A percentile compares a stretch with the other conserved stretches of the same genome.
phyloP scores from a whole-genome alignment of 2,113 vertebrate genomes.

The Hypanus sabinus region DNA sequence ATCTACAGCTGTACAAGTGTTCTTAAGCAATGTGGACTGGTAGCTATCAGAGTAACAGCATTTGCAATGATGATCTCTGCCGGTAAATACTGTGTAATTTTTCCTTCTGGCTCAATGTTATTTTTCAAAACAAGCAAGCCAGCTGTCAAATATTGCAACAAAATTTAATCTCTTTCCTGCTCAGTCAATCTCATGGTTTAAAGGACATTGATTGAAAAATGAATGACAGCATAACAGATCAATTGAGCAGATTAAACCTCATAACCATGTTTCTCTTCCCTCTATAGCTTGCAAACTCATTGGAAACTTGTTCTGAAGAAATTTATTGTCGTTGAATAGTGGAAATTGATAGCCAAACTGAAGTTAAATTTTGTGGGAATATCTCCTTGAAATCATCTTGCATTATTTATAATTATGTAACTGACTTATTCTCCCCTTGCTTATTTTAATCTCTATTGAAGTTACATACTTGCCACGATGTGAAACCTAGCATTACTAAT shows the following conservation, averaged over 20 bases:
- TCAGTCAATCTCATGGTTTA: not conserved
- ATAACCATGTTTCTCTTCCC: not conserved
- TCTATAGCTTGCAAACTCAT: not conserved
- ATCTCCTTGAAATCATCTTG: no score
- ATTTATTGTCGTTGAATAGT: not conserved
- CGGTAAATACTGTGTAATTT: not conserved
- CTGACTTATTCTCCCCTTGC: no score
- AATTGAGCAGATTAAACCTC: not conserved
- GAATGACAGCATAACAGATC: not conserved
- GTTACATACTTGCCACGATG: not conserved
- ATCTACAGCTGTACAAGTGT: not conserved
- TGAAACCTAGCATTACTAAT: not conserved
- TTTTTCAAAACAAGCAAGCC: not conserved
- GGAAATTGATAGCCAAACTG: not conserved
- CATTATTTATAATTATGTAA: no score
- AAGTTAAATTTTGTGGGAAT: not conserved
- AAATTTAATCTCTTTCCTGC: not conserved
- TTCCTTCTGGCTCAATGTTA: not conserved
- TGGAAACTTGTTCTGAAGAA: not conserved
- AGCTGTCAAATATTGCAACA: not conserved
- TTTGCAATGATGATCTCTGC: not conserved
- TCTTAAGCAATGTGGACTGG: not conserved
- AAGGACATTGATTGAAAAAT: not conserved
- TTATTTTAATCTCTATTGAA: not conserved
- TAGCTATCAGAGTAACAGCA: not conserved